Base-by-base conservation (phyloP, 2,888 invertebrate species). In the Synergus japonicus region DNA sequence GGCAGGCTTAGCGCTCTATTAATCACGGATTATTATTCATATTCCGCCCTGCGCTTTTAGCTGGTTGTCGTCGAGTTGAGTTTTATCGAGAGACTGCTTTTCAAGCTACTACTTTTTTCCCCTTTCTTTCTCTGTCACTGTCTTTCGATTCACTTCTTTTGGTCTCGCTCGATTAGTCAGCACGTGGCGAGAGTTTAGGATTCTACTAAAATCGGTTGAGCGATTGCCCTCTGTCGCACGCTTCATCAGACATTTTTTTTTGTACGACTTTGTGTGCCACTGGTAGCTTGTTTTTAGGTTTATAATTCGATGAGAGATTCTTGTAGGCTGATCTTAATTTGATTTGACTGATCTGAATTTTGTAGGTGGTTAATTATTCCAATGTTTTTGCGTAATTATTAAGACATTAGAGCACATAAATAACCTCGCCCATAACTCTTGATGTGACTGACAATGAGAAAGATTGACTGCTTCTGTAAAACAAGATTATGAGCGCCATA, bases 1-100 rank as follows among this genome's bases (percentile, higher is more conserved):
- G 86, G 85, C 87, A 86, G 89, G 89, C 89, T 89, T 88, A 88
- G 89, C 89, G 88, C 88, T 89, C 89, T 88, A 89, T 90, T 90
- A 90, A 90, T 89, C 90, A 89, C 85, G 86, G 89, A 90, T 89
- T 89, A 90, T 90, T 90, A 89, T 90, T 89, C 89, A 89, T 89
- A 87, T 85, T 80, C 83, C 85, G 83, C 79, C 66, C 80, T 79
- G 79, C 73, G 79, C 83, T 82, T 82, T 83, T 83, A 87, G 84
- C 87, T 76, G 81, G 82, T 82, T 83, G 83, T 82, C 81, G 83
- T 81, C 82, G 81, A 78, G 83, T 83, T 82, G 85, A 86, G 87
- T 86, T 87, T 87, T 84, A 86, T 87, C 85, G 85, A 81, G 76
- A 78, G 79, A 79, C 84, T 81, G 79, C 81, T 82, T 83, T 82